Percentiles rank a stretch among this genome's conserved stretches.
Conservation (phyloP, 2,888 invertebrate genomes). For the Drosophila anomalipes region DNA sequence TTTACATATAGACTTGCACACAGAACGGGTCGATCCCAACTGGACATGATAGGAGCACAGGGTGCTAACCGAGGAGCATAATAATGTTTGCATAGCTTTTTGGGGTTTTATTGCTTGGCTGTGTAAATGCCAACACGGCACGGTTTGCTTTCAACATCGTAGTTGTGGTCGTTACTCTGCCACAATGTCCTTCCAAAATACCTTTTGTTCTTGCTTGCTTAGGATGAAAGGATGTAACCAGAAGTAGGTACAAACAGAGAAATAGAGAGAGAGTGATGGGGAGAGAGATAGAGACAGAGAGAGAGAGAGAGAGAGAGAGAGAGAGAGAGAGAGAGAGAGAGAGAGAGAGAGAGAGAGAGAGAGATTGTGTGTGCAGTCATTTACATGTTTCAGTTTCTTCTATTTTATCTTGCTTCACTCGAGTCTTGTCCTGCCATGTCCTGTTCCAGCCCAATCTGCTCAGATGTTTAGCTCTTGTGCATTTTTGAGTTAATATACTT, state of each 20-base stretch:
- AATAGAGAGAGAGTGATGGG: background rate
- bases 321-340: background rate
- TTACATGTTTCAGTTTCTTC: conserved; percentile 67
- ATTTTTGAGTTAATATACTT: conserved; percentile 76
- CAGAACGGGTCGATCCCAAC: conserved; percentile 9
- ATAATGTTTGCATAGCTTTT: conserved; percentile 80
- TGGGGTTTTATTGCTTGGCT: conserved; percentile 72
- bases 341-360: background rate
- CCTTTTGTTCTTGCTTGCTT: conserved; percentile 47
- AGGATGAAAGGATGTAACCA: conserved; percentile 12
- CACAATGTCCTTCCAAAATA: conserved; percentile 58
- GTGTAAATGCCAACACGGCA: conserved; percentile 73
- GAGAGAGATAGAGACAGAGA: background rate
- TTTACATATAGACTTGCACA: conserved; percentile 35
- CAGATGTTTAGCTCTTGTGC: conserved; percentile 66
- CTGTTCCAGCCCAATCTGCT: conserved; percentile 11
- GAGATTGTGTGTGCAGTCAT: conserved; percentile 56
- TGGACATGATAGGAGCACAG: conserved; percentile 30
- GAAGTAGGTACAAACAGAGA: conserved; percentile 3
- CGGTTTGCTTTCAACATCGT: conserved; percentile 45
- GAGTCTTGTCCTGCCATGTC: conserved; percentile 3
- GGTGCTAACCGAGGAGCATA: conserved; percentile 54
- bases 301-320: background rate
- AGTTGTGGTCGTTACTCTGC: conserved; percentile 39
- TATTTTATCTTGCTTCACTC: conserved; percentile 33